phyloP scores from a whole-genome alignment of 2,113 vertebrate species.

The Australoheros scitulus region DNA sequence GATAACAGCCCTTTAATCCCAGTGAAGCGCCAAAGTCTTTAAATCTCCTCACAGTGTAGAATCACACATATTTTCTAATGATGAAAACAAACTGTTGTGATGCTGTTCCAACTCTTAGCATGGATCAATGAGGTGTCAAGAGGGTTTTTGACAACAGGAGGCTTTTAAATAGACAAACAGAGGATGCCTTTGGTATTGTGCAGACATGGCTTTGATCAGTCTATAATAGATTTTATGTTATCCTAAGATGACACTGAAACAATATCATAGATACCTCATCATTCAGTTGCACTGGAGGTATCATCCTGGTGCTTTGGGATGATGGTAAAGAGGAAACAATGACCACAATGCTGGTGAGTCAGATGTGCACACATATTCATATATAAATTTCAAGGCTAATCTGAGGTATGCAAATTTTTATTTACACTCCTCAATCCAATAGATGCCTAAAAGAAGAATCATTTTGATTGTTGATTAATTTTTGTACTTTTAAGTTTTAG shows the following conservation, averaged over 20 bases:
- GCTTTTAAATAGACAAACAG: constrained; percentile 16
- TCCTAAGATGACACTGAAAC: background rate
- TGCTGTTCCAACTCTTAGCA: constrained; percentile 23
- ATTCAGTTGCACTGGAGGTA: background rate
- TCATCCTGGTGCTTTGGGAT: background rate
- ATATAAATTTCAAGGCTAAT: too few species aligned
- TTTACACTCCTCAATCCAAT: too few species aligned
- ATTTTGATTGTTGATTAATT: background rate
- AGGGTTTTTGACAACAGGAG: constrained; percentile 1
- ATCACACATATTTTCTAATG: constrained; percentile 16
- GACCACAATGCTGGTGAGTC: background rate
- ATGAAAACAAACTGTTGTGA: constrained; percentile 42
- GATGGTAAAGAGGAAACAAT: background rate
- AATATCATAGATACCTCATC: background rate
- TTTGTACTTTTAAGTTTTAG: background rate
- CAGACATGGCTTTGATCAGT: background rate
- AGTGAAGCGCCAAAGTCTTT: constrained; percentile 2
- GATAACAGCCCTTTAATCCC: constrained; percentile 36
- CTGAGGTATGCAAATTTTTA: too few species aligned
- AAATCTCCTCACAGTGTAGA: constrained; percentile 8
- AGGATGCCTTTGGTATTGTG: background rate
- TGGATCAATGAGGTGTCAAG: constrained; percentile 21
- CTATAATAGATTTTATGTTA: background rate
- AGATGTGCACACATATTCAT: too few species aligned
- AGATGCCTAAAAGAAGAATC: too few species aligned